Evolutionary conservation across 92 coral and sea anemone species (phyloP).

Genomic region (Scolanthus callimorphus): DNA sequence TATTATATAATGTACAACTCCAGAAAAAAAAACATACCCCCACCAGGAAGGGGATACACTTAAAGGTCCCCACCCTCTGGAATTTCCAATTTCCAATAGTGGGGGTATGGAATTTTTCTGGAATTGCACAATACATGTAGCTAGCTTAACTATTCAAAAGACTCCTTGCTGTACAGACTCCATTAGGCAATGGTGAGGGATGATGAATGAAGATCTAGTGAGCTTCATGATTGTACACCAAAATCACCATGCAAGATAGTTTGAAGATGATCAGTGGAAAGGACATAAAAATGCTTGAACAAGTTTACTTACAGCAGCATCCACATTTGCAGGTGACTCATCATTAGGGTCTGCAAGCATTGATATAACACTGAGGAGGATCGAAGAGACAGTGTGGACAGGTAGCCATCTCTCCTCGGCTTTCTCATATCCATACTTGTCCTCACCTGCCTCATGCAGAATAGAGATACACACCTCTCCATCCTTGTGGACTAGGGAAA

Average conservation of each 20-base stretch:
- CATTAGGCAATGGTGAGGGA: not conserved
- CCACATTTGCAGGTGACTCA: constrained; percentile 98
- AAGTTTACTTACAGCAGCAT: constrained; percentile 88
- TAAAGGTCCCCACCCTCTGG: no score
- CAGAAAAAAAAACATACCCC: no score
- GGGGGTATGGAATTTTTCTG: no score
- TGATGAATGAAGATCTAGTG: not conserved
- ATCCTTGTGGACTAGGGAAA: constrained; percentile 80
- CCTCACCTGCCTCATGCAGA: constrained; percentile 98
- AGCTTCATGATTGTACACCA: not conserved
- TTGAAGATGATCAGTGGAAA: no score
- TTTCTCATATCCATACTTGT: constrained; percentile 90
- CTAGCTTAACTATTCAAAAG: no score
- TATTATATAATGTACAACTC: no score
- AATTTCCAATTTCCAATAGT: no score
- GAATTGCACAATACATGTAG: no score
- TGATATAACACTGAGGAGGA: constrained; percentile 91
- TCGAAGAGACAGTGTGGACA: constrained; percentile 87
- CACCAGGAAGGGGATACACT: no score
- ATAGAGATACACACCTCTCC: constrained; percentile 98
- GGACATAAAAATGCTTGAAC: no score
- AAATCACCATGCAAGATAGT: no score
- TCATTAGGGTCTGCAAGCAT: constrained; percentile 99
- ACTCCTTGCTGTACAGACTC: no score
- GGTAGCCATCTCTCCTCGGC: constrained; percentile 98